Evolutionary conservation across 2,797 vertebrate species (phyloP), one percentile per base, ranked within the genome.

Genomic region (Coccyzus lansbergi): DNA sequence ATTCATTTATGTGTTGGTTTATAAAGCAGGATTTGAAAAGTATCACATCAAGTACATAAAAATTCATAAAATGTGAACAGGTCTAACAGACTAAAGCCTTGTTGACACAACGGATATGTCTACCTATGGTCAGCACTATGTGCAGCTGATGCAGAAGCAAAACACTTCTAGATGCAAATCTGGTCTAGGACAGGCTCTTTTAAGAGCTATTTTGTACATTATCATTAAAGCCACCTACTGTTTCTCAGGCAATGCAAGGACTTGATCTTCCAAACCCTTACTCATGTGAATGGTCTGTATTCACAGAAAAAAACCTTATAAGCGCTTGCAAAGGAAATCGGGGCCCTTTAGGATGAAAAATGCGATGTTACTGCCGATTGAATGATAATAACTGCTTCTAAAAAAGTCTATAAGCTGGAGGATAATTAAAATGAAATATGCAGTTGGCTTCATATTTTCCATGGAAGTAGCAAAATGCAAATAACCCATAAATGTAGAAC

Each of bases 161-260:
- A 95, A 34, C 55, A 72, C 92, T 95, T 88, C 7, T 10, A 46
- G 62, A 81, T 95, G 91, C 89, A 91, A 89, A 92, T 96, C 59
- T 81, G 63, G 59, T 83, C 44, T 52, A 65, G 59, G 69, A 86
- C 19, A 83, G 89, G 38, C 28, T 91, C 82, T 69, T 11, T 78
- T 92, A 79, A 95, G 67, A 87, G 87, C 65, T 71, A 1, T 79
- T 88, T 94, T 88, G 34, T 75, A 89, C 95, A 83, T 89, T 52
- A 46, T 88, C 63, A 38, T 85, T 94, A 76, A 86, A 93, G 74
- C 62, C 38, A 71, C 82, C 62, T 38, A 51, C 71, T 78, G 46
- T 72, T 96, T 72, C 62, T 88, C 51, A 51, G 31, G 33, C 78
- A 67, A 15, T 51, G 3, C 55, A 55, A 78, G 71, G 68, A 82